These are phyloP conservation scores for Amphilophus citrinellus DNA, from an alignment of 2,113 vertebrate species.

Conservation along the genomic window DNA sequence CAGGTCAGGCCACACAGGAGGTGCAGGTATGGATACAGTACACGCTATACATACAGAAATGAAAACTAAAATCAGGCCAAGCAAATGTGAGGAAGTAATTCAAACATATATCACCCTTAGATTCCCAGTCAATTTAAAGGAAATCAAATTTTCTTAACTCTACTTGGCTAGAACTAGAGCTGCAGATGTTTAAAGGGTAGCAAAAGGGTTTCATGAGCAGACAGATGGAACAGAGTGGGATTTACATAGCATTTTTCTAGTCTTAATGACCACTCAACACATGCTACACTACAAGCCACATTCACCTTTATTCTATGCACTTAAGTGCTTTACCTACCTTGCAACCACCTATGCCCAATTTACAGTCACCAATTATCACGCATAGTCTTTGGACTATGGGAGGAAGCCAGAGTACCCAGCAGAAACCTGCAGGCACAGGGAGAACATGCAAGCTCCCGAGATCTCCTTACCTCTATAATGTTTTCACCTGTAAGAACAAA, in stretches of 20 bases:
- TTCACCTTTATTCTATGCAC: background rate
- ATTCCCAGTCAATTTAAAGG: conserved; percentile 17
- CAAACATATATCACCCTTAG: background rate
- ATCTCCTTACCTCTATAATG: background rate
- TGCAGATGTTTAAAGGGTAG: conserved; percentile 1
- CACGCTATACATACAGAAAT: background rate
- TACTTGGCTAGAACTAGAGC: background rate
- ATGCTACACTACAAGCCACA: background rate
- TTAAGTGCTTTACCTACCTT: background rate
- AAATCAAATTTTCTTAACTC: background rate
- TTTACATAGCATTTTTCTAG: background rate
- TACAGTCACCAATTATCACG: background rate
- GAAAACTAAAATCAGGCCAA: conserved; percentile 27
- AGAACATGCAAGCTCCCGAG: background rate
- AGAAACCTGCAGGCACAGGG: background rate
- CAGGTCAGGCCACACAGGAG: background rate
- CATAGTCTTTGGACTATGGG: background rate
- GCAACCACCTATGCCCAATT: background rate
- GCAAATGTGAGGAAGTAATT: conserved; percentile 20
- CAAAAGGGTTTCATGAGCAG: background rate
- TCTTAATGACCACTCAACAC: background rate
- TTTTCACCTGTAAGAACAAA: background rate
- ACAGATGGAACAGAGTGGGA: background rate
- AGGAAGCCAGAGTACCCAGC: background rate
- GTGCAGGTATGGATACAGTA: background rate